phyloP scores from a whole-genome alignment of 2,888 invertebrate genomes.

The Ophion slaviceki region DNA sequence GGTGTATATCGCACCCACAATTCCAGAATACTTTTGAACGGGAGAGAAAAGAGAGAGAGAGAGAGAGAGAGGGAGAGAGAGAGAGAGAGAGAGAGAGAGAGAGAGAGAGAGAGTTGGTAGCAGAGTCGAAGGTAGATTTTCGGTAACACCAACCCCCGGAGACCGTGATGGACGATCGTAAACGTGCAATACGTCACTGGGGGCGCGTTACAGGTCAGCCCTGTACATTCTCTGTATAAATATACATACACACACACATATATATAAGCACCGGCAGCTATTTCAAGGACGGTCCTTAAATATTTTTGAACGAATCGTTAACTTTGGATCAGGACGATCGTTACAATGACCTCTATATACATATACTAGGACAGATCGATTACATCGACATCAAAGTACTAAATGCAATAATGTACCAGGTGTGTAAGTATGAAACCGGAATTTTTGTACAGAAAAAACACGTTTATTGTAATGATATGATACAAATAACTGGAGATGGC shows the following conservation, averaged over 20 bases:
- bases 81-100: not conserved
- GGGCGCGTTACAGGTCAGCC: conserved; percentile 65
- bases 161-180: conserved; percentile 73
- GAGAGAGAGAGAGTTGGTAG: conserved; percentile 13
- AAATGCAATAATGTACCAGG: too few species aligned
- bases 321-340: too few species aligned
- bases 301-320: too few species aligned
- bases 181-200: conserved; percentile 73
- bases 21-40: conserved; percentile 34
- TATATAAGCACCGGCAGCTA: not conserved
- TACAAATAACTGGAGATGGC: too few species aligned
- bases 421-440: too few species aligned
- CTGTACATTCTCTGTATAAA: conserved; percentile 28
- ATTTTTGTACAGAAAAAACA: too few species aligned
- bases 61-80: not conserved
- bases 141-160: conserved; percentile 67
- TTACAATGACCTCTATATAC: too few species aligned
- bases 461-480: too few species aligned
- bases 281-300: too few species aligned
- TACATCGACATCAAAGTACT: too few species aligned
- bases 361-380: too few species aligned
- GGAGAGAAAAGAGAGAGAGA: not conserved
- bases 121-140: conserved; percentile 58
- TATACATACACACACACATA: not conserved
- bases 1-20: conserved; percentile 8